These are phyloP conservation scores for Scolopax rusticola DNA, from an alignment of 2,797 vertebrate species.

Conservation along the genomic window DNA sequence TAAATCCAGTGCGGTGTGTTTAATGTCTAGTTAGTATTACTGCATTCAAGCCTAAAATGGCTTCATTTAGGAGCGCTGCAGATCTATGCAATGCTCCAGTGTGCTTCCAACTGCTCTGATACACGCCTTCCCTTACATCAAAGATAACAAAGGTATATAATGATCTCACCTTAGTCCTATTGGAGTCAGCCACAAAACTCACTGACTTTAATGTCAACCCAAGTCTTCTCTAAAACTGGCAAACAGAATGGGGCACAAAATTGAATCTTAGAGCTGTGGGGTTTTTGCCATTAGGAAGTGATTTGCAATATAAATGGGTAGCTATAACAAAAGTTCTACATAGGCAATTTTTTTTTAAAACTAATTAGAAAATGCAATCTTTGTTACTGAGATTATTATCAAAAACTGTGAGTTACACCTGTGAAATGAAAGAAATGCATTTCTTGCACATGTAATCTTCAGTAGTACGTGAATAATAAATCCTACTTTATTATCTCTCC, in stretches of 20 bases:
- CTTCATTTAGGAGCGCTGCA: not conserved
- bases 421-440: not conserved
- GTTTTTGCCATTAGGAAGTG: not conserved
- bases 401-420: not conserved
- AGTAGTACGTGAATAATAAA: not conserved
- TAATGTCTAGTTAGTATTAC: not conserved
- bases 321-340: not conserved
- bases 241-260: not conserved
- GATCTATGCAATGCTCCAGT: not conserved
- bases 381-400: not conserved
- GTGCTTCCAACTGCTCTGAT: not conserved
- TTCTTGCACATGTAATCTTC: not conserved
- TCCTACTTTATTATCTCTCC: not conserved
- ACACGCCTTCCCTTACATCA: not conserved
- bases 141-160: not conserved
- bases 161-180: not conserved
- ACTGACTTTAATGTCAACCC: not conserved
- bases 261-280: not conserved
- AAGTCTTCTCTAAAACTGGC: not conserved
- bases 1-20: not conserved
- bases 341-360: not conserved
- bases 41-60: not conserved
- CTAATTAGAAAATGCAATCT: not conserved
- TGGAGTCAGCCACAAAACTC: not conserved
- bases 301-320: not conserved